These are phyloP conservation scores for Ernsta delagoae DNA, from an alignment of 2,888 invertebrate genomes.

Conservation along the genomic window DNA sequence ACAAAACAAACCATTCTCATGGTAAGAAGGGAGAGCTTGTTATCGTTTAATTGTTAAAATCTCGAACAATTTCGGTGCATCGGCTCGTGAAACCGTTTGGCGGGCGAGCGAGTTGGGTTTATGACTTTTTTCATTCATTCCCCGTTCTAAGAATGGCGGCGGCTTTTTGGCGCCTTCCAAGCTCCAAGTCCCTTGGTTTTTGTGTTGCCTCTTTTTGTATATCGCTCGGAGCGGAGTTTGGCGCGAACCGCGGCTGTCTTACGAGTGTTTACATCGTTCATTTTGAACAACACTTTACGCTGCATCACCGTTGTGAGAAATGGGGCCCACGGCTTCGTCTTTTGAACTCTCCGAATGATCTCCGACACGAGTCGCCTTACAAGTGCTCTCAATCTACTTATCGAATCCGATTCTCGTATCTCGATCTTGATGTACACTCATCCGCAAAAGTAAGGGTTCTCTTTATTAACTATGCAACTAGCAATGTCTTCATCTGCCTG, in stretches of 20 bases:
- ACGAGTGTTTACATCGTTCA: conserved; percentile 35
- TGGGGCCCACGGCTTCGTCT: conserved; percentile 10
- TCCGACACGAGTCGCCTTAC: conserved; percentile 2
- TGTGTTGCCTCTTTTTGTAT: conserved; percentile 50
- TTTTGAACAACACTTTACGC: conserved; percentile 21
- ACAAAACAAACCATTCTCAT: conserved; percentile 1
- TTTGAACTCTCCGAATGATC: conserved; percentile 23
- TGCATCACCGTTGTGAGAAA: conserved; percentile 21
- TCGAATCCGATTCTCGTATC: conserved; percentile 16
- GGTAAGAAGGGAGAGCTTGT: conserved; percentile 49
- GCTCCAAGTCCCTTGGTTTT: conserved; percentile 59
- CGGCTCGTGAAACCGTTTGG: conserved; percentile 79
- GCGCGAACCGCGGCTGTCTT: conserved; percentile 49
- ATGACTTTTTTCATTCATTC: conserved; percentile 76
- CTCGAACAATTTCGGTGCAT: conserved; percentile 69
- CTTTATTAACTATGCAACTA: too few species aligned
- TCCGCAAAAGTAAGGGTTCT: too few species aligned
- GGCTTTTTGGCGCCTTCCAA: conserved; percentile 78
- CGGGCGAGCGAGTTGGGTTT: conserved; percentile 63
- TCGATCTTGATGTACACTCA: conserved; percentile 26
- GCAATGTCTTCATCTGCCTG: too few species aligned
- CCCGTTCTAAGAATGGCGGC: conserved; percentile 74
- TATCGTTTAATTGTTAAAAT: conserved; percentile 69
- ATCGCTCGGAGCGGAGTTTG: conserved; percentile 50
- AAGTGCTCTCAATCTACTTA: conserved; percentile 20